Base-by-base conservation (phyloP, 2,888 invertebrate species). In the Melikaiella ostensackeni region DNA sequence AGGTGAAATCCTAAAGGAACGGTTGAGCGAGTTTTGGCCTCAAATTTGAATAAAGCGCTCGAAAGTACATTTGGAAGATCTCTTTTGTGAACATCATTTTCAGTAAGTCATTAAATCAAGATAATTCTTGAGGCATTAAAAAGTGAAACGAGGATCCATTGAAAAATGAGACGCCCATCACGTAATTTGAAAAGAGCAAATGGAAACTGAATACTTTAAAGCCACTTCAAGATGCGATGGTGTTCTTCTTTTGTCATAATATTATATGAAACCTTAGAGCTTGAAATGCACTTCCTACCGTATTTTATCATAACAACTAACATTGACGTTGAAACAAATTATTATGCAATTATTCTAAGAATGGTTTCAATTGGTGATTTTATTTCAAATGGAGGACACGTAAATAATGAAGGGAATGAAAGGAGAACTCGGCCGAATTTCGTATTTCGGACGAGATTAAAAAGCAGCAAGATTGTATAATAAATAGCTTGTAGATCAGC, bases 161-260 rank as follows among this genome's bases (percentile, higher is more conserved):
- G 70, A 46, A 70, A 70, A 70, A 11, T 70, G 46, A 70, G 50
- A 70, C 27, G 46, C 8, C 42, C 16, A 50, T 42, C 70, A 70
- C n/a, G 30, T 70, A 50, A 70, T 27, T 27, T n/a, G 50, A 70
- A 70, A 70, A n/a, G 70, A 70, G 50, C 46, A 50, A 70, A 70
- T 66, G 50, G 70, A 70, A 70, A 70, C 46, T 19, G 70, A 70
- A 70, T 70, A 19, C 70, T 70, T 42, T 24, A 66, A 66, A 66
- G 42, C 46, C 19, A 27, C 42, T 24, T 38, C 42, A 30, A 70
- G 46, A 70, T 50, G 78, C 70, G 78, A 76, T 38, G 59, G 73
- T 21, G 63, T 61, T 80, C 55, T 76, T 75, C 74, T 74, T 77
- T 50, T 75, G 74, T 46, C 73, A 74, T 64, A 64, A 76, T 77